Evolutionary conservation across 2,113 vertebrate species (phyloP).

Genomic region (Anhinga anhinga): DNA sequence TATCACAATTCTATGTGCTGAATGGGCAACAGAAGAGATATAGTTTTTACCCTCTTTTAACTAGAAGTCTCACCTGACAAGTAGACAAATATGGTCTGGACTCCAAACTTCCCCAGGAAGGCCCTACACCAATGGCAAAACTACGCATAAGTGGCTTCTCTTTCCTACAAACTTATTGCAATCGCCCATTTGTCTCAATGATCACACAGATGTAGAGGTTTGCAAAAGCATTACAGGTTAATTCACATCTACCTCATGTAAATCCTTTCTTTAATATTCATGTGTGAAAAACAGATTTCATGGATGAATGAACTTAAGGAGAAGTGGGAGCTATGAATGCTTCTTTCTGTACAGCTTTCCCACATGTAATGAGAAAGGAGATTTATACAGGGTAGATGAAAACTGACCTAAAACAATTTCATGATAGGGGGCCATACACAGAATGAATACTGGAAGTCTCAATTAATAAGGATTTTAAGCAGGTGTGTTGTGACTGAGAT

Average conservation of each 20-base stretch:
- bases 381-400: not conserved
- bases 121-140: not conserved
- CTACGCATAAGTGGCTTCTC: not conserved
- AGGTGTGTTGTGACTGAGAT: not conserved
- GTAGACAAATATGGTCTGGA: not conserved
- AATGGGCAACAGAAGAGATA: not conserved
- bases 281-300: not conserved
- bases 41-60: not conserved
- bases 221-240: not conserved
- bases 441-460: not conserved
- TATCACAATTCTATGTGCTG: not conserved
- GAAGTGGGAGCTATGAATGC: not conserved
- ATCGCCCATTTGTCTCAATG: not conserved
- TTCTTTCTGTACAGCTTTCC: not conserved
- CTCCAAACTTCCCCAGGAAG: not conserved
- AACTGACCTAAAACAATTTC: not conserved
- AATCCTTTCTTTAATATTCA: conserved; percentile 15
- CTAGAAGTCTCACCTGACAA: not conserved
- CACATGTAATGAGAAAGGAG: not conserved
- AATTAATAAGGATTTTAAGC: conserved; percentile 19
- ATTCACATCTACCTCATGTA: not conserved
- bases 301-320: not conserved
- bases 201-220: not conserved
- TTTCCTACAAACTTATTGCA: not conserved
- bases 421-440: not conserved